Conservation (phyloP, 2,113 vertebrate genomes). For the Murina feae region DNA sequence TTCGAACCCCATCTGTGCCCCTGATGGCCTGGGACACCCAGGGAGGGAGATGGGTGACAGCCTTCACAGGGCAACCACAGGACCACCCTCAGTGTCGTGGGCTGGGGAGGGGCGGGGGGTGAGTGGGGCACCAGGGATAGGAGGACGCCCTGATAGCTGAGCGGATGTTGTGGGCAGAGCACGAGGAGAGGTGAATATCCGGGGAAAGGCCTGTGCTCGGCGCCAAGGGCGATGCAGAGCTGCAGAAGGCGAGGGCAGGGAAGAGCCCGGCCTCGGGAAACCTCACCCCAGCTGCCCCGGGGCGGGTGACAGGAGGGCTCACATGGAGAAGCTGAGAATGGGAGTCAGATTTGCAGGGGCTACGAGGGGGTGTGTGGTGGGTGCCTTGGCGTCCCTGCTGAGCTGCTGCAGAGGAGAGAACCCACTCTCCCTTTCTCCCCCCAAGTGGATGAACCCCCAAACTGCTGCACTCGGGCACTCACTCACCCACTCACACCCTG, state of each 20-base stretch:
- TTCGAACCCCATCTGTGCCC: not conserved
- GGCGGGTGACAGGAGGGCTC: not conserved
- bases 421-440: not conserved
- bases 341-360: not conserved
- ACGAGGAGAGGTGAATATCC: not conserved
- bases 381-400: not conserved
- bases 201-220: not conserved
- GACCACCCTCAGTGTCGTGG: not conserved
- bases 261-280: not conserved
- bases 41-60: not conserved
- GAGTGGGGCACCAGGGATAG: too few species aligned
- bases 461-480: rapidly evolving
- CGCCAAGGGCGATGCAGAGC: not conserved
- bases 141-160: rapidly evolving
- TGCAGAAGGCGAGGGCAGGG: not conserved
- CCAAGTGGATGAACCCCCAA: rapidly evolving
- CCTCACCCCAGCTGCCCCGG: not conserved
- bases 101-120: too few species aligned
- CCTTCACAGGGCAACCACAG: not conserved
- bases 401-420: not conserved
- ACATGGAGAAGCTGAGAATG: rapidly evolving
- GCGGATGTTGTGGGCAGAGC: rapidly evolving
- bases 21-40: not conserved
- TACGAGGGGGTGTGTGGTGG: not conserved
- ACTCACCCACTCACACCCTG: rapidly evolving